Base-by-base conservation (phyloP, 2,797 vertebrate genomes). In the Setipinna tenuifilis region DNA sequence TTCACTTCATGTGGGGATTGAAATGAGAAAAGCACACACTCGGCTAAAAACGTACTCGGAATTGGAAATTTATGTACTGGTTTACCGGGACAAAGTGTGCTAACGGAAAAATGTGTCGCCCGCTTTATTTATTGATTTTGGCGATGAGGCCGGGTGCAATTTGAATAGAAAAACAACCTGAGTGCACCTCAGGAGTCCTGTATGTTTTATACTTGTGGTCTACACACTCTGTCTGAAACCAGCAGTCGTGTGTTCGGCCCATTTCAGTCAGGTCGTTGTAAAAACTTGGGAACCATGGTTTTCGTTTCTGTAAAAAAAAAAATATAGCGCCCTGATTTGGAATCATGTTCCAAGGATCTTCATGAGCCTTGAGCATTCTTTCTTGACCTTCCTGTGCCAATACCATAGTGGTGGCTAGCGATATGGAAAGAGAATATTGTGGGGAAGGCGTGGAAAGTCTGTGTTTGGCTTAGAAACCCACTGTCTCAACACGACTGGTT, bases 251-350 rank as follows among this genome's bases (percentile, higher is more conserved):
- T 88, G 87, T 86, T 16, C 48, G 85, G 87, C 90, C 87, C 89
- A 81, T 83, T 85, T 57, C 86, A 88, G 84, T 83, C 14, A 82
- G 91, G 65, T 85, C 87, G 88, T 90, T 85, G 86, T 82, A 25
- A 88, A 89, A 92, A 93, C 89, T 88, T 93, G 94, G 93, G 92
- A 94, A 87, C 83, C 1, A 59, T 88, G 28, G 92, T 95, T 95
- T 95, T 94, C 93, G 10, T 68, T 6, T 46, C 87, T 82, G 88
- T 86, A 91, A 92, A 54, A 54, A 54, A 90, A 91, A 71, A 71
- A 71, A 25, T 16, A 28, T 3, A 68, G 16, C 10, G 12, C 6
- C 14, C 71, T 44, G 71, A 78, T 78, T 78, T 41, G 71, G 17
- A 78, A 44, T 78, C 6, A 78, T 91, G 93, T 93, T 93, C 90